Evolutionary conservation across 2,888 invertebrate genomes (phyloP).

Genomic region (Tipula vernalis): DNA sequence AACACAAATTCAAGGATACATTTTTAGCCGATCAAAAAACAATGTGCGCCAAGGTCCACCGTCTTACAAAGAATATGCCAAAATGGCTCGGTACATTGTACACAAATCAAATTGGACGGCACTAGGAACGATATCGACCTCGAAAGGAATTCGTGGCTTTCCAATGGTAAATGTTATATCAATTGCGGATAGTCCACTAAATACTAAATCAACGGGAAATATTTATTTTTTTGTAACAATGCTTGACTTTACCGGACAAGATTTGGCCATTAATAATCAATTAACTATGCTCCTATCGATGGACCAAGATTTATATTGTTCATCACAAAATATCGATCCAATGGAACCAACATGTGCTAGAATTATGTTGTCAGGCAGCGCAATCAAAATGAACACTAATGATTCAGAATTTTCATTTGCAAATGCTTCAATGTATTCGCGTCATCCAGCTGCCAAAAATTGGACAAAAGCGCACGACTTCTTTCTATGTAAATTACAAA

Average conservation of each 20-base stretch:
- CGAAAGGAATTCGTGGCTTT: conserved; percentile 24
- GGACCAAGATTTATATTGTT: conserved; percentile 30
- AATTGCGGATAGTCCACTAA: conserved; percentile 27
- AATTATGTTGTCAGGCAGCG: conserved; percentile 28
- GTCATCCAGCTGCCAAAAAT: conserved; percentile 29
- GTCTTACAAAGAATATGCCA: conserved; percentile 27
- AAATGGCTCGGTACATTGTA: conserved; percentile 29
- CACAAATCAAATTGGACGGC: conserved; percentile 32
- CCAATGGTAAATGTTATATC: conserved; percentile 36
- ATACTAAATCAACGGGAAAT: conserved; percentile 26
- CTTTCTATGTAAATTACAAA: conserved; percentile 64
- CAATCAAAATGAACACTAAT: not conserved
- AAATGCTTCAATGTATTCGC: conserved; percentile 23
- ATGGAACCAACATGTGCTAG: conserved; percentile 35
- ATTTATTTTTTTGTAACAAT: conserved; percentile 32
- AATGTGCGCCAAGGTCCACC: not conserved
- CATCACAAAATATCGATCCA: conserved; percentile 25
- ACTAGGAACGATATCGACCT: conserved; percentile 30
- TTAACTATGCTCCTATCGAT: conserved; percentile 29
- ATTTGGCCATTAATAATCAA: conserved; percentile 25
- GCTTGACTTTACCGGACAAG: conserved; percentile 33
- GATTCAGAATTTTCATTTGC: conserved; percentile 21
- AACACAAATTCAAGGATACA: not conserved
- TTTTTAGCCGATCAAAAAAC: not conserved
- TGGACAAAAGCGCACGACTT: conserved; percentile 57